Evolutionary conservation across 2,797 vertebrate genomes (phyloP).

Genomic region (Hipposideros larvatus): DNA sequence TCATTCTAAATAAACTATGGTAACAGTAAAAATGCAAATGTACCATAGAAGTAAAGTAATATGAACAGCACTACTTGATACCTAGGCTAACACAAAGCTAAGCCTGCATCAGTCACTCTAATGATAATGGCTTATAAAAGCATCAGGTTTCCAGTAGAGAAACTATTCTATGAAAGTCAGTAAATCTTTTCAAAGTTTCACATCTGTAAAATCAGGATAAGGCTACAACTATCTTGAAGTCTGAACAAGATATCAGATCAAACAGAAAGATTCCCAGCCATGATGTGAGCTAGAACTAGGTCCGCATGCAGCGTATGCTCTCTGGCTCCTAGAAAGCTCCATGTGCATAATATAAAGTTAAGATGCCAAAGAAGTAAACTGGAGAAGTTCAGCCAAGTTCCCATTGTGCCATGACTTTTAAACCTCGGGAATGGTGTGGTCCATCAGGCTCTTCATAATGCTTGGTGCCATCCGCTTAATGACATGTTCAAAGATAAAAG

Average conservation of each 20-base stretch:
- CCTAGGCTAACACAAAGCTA: constrained; percentile 58
- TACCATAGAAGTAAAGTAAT: constrained; percentile 65
- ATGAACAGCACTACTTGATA: constrained; percentile 74
- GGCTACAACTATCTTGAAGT: constrained; percentile 86
- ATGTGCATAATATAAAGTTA: constrained; percentile 84
- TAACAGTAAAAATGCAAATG: constrained; percentile 84
- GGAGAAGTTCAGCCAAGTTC: constrained; percentile 82
- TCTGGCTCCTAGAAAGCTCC: constrained; percentile 86
- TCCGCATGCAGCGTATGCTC: constrained; percentile 87
- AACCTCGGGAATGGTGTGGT: constrained; percentile 93
- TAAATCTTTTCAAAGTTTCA: constrained; percentile 84
- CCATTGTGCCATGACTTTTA: constrained; percentile 80
- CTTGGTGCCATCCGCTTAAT: constrained; percentile 95
- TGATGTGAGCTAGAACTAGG: constrained; percentile 78
- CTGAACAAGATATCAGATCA: constrained; percentile 78
- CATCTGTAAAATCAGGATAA: constrained; percentile 86
- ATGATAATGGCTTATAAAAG: constrained; percentile 84
- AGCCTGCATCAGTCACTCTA: constrained; percentile 74
- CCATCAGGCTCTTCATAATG: constrained; percentile 94
- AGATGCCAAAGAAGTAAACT: constrained; percentile 82
- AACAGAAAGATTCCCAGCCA: constrained; percentile 87
- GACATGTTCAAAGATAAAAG: constrained; percentile 93
- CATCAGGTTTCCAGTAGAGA: constrained; percentile 79
- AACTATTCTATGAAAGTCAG: constrained; percentile 74
- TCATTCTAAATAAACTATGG: constrained; percentile 75